Percentiles rank a stretch among this genome's conserved stretches.
phyloP scores from a whole-genome alignment of 1,140 invertebrate genomes.

The Coptotermes formosanus region DNA sequence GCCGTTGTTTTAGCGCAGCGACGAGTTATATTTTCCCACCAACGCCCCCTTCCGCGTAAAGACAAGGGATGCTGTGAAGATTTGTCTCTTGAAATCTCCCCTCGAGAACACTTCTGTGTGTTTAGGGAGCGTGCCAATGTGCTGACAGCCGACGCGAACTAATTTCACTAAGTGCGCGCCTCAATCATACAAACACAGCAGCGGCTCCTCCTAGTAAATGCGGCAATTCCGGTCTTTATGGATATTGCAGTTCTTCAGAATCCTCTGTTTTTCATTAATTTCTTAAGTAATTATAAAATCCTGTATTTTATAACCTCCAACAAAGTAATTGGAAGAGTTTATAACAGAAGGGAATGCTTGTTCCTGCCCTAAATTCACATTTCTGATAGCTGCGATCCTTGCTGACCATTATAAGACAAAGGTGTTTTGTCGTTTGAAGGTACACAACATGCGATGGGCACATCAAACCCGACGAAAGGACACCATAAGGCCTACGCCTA shows the following conservation, averaged over 20 bases:
- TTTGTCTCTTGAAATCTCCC: constrained; percentile 5
- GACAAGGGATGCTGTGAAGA: background rate
- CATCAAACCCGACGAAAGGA: no score
- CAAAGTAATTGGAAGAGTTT: no score
- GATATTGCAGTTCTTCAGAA: background rate
- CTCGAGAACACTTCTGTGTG: background rate
- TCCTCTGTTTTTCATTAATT: background rate
- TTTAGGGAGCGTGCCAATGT: constrained; percentile 10
- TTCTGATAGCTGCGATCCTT: no score
- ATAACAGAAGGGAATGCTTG: no score
- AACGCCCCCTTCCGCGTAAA: background rate
- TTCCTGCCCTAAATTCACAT: no score
- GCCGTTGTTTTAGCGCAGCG: background rate
- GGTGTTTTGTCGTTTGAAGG: no score
- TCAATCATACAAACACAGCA: background rate
- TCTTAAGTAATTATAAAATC: background rate
- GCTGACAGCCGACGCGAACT: background rate
- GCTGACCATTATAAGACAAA: no score
- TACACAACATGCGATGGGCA: no score
- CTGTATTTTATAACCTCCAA: no score
- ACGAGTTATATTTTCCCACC: constrained; percentile 16
- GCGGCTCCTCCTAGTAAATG: background rate
- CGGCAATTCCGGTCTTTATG: background rate
- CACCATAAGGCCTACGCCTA: no score
- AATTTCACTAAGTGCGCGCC: constrained; percentile 1